phyloP scores from a whole-genome alignment of 2,113 vertebrate genomes.

The Platycercus adscitus region DNA sequence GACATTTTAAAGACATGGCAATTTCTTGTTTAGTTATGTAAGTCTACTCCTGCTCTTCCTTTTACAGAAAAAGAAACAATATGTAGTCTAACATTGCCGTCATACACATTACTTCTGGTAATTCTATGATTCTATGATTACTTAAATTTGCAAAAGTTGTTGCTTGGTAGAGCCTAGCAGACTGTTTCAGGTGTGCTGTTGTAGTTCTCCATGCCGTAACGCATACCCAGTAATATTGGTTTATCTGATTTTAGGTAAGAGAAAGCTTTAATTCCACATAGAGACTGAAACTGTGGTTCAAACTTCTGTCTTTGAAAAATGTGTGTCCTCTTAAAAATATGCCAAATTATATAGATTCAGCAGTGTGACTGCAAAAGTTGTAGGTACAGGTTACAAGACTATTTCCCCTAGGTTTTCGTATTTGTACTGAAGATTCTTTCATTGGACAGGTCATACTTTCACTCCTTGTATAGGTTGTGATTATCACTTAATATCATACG shows the following conservation, averaged over 20 bases:
- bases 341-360: not conserved
- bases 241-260: not conserved
- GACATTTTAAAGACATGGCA: not conserved
- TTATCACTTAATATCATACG: not conserved
- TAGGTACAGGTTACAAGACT: not conserved
- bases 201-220: not conserved
- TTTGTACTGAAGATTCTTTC: not conserved
- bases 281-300: not conserved
- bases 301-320: not conserved
- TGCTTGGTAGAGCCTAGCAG: not conserved
- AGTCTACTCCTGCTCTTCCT: not conserved
- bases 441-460: not conserved
- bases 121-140: not conserved
- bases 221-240: not conserved
- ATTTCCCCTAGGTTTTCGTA: not conserved
- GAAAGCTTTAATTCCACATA: not conserved
- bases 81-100: not conserved
- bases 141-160: not conserved
- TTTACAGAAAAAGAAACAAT: not conserved
- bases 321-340: not conserved
- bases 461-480: not conserved
- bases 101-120: not conserved
- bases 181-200: not conserved
- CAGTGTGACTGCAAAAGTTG: fast-evolving
- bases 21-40: not conserved